These are phyloP conservation scores for Patella caerulea DNA, from an alignment of 2,888 invertebrate genomes.

Conservation along the genomic window DNA sequence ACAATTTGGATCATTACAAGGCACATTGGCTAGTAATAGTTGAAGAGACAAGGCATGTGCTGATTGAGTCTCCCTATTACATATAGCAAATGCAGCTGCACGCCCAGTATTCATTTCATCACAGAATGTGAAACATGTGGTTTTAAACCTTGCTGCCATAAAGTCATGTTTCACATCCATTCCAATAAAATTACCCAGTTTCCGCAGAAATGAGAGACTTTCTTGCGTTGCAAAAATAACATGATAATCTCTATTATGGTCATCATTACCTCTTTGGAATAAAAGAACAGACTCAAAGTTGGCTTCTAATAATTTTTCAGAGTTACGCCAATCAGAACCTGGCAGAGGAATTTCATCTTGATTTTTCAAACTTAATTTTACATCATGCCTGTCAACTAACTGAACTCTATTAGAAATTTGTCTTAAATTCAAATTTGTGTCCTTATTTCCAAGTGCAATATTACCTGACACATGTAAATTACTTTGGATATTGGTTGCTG, in stretches of 20 bases:
- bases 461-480: too few species aligned
- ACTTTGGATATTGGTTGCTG: not conserved
- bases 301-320: conserved; percentile 17
- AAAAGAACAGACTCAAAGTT: conserved; percentile 12
- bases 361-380: not conserved
- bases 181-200: conserved; percentile 21
- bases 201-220: conserved; percentile 1
- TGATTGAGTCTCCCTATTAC: conserved; percentile 8
- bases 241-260: conserved; percentile 17
- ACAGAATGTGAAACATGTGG: conserved; percentile 11
- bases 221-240: conserved; percentile 4
- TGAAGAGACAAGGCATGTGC: conserved; percentile 14
- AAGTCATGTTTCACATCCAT: conserved; percentile 17
- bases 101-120: conserved; percentile 15
- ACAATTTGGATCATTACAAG: conserved; percentile 17
- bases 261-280: conserved; percentile 17
- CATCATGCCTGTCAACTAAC: too few species aligned
- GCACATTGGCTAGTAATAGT: conserved; percentile 19
- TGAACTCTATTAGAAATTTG: too few species aligned
- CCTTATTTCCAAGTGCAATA: too few species aligned
- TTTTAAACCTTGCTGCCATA: conserved; percentile 12
- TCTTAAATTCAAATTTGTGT: too few species aligned
- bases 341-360: conserved; percentile 8
- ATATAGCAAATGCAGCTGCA: not conserved
- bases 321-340: conserved; percentile 19